These are phyloP conservation scores for Lasioglossum morio DNA, from an alignment of 2,888 invertebrate genomes.

Conservation along the genomic window DNA sequence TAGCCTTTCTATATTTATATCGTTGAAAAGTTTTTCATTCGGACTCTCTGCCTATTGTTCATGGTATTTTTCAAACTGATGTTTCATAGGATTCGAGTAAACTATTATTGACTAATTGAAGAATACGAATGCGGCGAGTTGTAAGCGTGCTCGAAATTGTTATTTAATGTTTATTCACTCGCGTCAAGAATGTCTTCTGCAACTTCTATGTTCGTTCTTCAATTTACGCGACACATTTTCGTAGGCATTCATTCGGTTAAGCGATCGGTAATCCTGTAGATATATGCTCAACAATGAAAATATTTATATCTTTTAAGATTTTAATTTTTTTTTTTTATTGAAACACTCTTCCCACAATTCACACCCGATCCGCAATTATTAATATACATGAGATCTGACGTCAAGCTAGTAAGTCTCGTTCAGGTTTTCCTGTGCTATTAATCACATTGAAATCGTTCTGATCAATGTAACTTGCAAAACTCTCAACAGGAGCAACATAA, in stretches of 20 bases:
- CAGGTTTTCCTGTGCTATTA: not conserved
- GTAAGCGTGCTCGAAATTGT: not conserved
- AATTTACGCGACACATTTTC: conserved; percentile 32
- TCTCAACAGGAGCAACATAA: not conserved
- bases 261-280: conserved; percentile 13
- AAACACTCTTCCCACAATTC: not conserved
- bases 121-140: conserved; percentile 6
- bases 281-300: conserved; percentile 3
- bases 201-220: conserved; percentile 29
- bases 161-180: not conserved
- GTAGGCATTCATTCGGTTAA: not conserved
- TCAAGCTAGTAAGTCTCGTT: not conserved
- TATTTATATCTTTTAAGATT: not conserved
- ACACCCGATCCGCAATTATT: not conserved
- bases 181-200: too few species aligned
- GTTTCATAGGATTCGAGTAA: not conserved
- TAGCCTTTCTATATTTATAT: conserved; percentile 17
- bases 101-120: conserved; percentile 45
- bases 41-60: not conserved
- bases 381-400: not conserved
- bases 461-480: not conserved
- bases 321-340: not conserved
- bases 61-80: conserved; percentile 5
- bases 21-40: not conserved
- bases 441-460: not conserved